Percentiles rank a stretch among this genome's conserved stretches.
These are phyloP conservation scores for Petaurus breviceps DNA, from an alignment of 2,113 vertebrate genomes.

Conservation along the genomic window DNA sequence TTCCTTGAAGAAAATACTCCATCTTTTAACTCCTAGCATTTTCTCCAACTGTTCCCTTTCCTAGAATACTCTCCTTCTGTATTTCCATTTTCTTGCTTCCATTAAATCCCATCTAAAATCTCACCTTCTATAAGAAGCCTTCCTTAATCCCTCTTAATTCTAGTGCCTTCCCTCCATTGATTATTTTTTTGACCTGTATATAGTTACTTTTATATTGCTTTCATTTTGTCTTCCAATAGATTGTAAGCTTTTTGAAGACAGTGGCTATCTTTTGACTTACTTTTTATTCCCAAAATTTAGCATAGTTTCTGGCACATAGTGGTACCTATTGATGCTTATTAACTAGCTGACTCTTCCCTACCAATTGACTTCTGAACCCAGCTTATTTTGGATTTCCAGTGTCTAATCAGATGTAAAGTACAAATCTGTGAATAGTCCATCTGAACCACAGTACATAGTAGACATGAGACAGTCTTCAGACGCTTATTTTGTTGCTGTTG, in stretches of 20 bases:
- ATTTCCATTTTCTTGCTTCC: background rate
- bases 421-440: background rate
- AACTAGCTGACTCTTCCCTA: background rate
- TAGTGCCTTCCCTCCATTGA: background rate
- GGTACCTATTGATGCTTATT: background rate
- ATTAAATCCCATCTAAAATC: background rate
- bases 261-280: background rate
- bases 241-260: background rate
- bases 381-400: background rate
- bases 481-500: background rate
- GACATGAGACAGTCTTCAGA: background rate
- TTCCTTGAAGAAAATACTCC: background rate
- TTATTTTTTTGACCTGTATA: background rate
- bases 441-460: background rate
- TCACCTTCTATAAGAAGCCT: background rate
- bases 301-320: background rate
- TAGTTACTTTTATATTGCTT: background rate
- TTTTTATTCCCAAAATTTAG: background rate
- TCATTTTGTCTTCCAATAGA: background rate
- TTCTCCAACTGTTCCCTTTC: background rate
- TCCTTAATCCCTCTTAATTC: background rate
- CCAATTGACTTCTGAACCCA: background rate
- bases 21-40: background rate
- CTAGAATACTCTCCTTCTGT: background rate
- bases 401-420: background rate